phyloP scores from a whole-genome alignment of 1,140 invertebrate genomes.

The Procambarus virginalis region DNA sequence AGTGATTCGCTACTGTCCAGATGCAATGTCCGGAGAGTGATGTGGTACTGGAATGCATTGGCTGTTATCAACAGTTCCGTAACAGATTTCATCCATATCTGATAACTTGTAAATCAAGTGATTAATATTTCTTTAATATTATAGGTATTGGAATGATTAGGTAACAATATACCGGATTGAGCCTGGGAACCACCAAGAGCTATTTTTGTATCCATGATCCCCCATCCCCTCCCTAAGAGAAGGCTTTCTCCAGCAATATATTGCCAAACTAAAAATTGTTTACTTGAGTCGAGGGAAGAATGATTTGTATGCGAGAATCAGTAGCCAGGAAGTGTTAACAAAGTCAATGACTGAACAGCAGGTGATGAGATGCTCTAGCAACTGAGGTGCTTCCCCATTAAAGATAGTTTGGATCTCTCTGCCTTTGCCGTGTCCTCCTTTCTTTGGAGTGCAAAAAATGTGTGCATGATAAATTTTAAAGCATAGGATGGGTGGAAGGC shows the following conservation, averaged over 20 bases:
- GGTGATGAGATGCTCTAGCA: slow-evolving; percentile 22
- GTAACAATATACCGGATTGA: slow-evolving; percentile 17
- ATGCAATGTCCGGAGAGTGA: neutral
- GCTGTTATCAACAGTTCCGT: neutral
- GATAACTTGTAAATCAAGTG: neutral
- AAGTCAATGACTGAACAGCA: neutral
- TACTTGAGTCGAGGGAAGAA: neutral
- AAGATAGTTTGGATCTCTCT: slow-evolving; percentile 6
- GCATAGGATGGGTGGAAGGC: slow-evolving; percentile 8
- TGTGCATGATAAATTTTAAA: neutral
- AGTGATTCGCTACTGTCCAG: neutral
- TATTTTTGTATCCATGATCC: slow-evolving; percentile 43
- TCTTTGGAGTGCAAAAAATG: neutral
- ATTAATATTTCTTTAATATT: neutral
- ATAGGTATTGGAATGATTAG: neutral
- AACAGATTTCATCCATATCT: slow-evolving; percentile 1
- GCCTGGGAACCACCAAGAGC: slow-evolving; percentile 44
- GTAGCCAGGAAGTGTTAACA: neutral
- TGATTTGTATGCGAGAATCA: neutral
- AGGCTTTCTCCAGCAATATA: slow-evolving; percentile 26
- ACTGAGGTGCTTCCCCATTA: neutral
- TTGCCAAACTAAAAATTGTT: neutral
- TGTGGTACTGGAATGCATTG: neutral
- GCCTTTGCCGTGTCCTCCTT: neutral
- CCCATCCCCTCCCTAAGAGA: slow-evolving; percentile 26